Base-by-base conservation (phyloP, 1,140 invertebrate species). In the Babylonia areolata region DNA sequence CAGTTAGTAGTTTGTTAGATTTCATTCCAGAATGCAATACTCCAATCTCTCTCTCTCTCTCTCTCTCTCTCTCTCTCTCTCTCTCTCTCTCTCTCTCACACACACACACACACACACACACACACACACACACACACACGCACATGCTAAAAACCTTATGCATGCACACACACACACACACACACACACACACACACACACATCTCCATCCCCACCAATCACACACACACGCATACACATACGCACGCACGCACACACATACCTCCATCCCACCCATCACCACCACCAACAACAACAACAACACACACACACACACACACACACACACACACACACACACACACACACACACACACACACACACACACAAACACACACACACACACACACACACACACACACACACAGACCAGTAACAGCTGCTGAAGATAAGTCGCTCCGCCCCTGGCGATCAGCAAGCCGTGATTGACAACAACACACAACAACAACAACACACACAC, bases 351-450 rank as follows among this genome's bases (percentile, higher is more conserved):
- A 37, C 69, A 73, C 69, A 73, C 69, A 35, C 69, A 73, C 69
- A 73, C 69, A 73, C 69, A 35, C 69, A 35, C 69, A 73, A 17
- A 73, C 69, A 15, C 69, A 35, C 31, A 73, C 69, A 35, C 69
- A 37, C 69, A 73, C 69, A 37, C 69, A 73, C 69, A 73, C 58
- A 64, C 58, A 64, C 58, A 64, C 58, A 64, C 58, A 64, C 58
- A 64, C 58, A 64, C 58, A 64, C 58, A 64, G 5, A 23, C 20
- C 37, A 69, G 11, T n/a, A 84, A 69, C 46, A 88, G 37, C 33
- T 86, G 85, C n/a, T 84, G 51, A 54, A 89, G 64, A 86, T 89
- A 89, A 39, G 83, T 51, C 0, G 89, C 86, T 28, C 88, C 86
- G n/a, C 81, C 81, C 54, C 88, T 86, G 11, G 87, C 83, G 51